These are phyloP conservation scores for Nowickia ferox DNA, from an alignment of 2,888 invertebrate genomes.

Conservation along the genomic window DNA sequence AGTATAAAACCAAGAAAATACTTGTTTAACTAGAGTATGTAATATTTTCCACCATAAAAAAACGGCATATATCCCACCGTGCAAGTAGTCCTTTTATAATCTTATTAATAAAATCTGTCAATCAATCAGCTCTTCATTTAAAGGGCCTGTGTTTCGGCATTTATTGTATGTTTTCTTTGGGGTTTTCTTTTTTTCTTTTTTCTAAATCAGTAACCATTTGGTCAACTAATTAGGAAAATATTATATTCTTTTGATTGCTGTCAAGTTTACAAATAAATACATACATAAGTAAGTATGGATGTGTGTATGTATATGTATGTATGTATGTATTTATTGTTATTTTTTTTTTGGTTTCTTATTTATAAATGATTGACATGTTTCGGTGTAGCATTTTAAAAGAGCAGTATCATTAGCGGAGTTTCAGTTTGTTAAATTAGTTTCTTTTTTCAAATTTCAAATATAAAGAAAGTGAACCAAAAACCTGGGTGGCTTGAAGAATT, in stretches of 20 bases:
- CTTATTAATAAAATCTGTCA: neutral
- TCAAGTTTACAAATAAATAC: neutral
- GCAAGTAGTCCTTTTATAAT: neutral
- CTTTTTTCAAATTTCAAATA: too few relatives aligned
- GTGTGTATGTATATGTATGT: too few relatives aligned
- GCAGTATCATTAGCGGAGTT: too few relatives aligned
- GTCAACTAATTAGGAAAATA: neutral
- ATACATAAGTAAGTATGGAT: too few relatives aligned
- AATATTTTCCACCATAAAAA: neutral
- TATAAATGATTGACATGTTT: too few relatives aligned
- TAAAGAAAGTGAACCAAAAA: too few relatives aligned
- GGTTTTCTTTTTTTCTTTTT: neutral
- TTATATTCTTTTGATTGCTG: conserved; percentile 10
- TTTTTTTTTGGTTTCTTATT: too few relatives aligned
- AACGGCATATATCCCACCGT: neutral
- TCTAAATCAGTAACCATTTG: neutral
- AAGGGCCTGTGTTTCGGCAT: neutral
- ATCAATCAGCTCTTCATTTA: neutral
- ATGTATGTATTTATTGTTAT: too few relatives aligned
- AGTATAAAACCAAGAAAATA: neutral
- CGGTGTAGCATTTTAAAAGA: too few relatives aligned
- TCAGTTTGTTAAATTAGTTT: too few relatives aligned
- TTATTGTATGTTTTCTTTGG: neutral
- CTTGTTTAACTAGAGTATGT: neutral
- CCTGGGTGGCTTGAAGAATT: too few relatives aligned